Evolutionary conservation across 2,113 vertebrate genomes (phyloP).

Genomic region (Hassar affinis): DNA sequence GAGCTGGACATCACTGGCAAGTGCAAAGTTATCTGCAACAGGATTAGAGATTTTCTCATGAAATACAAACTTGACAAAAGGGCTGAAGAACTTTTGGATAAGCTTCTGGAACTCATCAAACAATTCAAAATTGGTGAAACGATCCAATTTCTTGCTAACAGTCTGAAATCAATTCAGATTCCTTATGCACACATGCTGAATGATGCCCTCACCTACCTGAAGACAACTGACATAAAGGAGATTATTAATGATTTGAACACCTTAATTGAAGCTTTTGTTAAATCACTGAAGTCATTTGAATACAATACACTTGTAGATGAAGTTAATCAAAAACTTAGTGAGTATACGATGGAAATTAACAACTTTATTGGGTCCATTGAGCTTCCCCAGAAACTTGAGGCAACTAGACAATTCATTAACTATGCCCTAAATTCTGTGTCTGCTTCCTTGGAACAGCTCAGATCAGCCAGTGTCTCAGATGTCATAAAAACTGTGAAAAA

Average conservation of each 20-base stretch:
- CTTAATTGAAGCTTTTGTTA: conserved; percentile 67
- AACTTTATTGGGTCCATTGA: conserved; percentile 73
- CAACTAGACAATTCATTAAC: conserved; percentile 69
- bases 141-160: conserved; percentile 60
- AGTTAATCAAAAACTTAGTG: conserved; percentile 70
- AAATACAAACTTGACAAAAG: conserved; percentile 77
- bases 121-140: conserved; percentile 78
- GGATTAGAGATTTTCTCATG: conserved; percentile 68
- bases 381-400: conserved; percentile 79
- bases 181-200: conserved; percentile 67
- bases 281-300: conserved; percentile 76
- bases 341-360: conserved; percentile 70
- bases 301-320: conserved; percentile 81
- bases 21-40: conserved; percentile 68
- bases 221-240: conserved; percentile 72
- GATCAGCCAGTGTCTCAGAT: conserved; percentile 70
- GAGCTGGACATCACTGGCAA: conserved; percentile 74
- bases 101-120: conserved; percentile 72
- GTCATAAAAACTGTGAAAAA: conserved; percentile 72
- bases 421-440: conserved; percentile 58
- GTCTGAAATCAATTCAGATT: conserved; percentile 70
- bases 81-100: conserved; percentile 74
- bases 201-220: conserved; percentile 68
- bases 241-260: conserved; percentile 76
- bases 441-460: conserved; percentile 65